Evolutionary conservation across 1,140 invertebrate species (phyloP).

Genomic region (Caenorhabditis elegans): DNA sequence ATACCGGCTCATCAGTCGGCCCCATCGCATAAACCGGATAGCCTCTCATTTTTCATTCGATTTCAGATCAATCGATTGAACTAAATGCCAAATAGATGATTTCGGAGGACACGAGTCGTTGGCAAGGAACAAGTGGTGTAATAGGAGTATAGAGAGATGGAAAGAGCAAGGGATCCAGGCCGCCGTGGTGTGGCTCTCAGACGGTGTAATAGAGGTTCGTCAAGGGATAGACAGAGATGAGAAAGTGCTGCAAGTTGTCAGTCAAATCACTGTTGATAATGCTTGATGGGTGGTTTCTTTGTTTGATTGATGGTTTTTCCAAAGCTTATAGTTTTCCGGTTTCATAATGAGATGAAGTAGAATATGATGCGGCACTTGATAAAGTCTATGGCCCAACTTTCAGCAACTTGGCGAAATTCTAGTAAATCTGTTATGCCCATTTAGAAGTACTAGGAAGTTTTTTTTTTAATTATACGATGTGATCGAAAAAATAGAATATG

Average conservation of each 20-base stretch:
- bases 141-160: neutral
- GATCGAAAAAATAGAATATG: too few species aligned
- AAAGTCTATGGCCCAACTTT: too few species aligned
- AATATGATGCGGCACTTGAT: too few species aligned
- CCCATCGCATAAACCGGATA: constrained; percentile 40
- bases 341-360: too few species aligned
- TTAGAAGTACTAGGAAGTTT: too few species aligned
- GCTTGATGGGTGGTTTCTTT: neutral
- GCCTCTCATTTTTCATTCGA: constrained; percentile 37
- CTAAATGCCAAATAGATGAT: too few species aligned
- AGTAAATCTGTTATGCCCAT: too few species aligned
- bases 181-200: neutral
- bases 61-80: neutral
- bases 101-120: neutral
- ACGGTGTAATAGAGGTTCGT: constrained; percentile 5
- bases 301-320: neutral
- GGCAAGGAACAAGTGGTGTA: constrained; percentile 6
- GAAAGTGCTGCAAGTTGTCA: neutral
- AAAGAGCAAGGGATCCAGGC: neutral
- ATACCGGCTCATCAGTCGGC: constrained; percentile 37
- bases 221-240: neutral
- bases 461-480: too few species aligned
- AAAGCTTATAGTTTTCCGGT: too few species aligned
- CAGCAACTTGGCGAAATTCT: too few species aligned
- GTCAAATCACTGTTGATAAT: neutral